Base-by-base conservation (phyloP, 2,888 invertebrate species). In the Volucella zonaria region DNA sequence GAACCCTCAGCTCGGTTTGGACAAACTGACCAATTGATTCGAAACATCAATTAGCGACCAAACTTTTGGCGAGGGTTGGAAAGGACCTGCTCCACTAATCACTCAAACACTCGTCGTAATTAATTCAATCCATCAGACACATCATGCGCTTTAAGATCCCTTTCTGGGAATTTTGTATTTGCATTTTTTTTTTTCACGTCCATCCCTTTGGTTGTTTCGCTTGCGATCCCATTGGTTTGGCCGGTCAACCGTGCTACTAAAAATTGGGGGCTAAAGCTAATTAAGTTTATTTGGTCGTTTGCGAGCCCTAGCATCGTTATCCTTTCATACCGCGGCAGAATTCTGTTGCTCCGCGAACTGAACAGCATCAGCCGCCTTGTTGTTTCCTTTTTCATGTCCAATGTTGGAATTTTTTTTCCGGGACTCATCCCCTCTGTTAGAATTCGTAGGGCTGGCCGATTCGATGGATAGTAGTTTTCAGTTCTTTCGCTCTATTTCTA, bases 91-190 rank as follows among this genome's bases (percentile, higher is more conserved):
- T 76, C 58, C 73, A 77, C 81, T 73, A 85, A 85, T 85, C 85
- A 85, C 77, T 85, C 81, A 76, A 77, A 81, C 81, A 77, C 85
- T 85, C 71, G 81, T 68, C 77, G 81, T 85, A 85, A 85, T 85
- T 85, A 85, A 85, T 85, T 85, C 85, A 85, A 85, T 85, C 80
- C 77, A 77, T 85, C 85, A 85, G 77, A 85, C 79, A 75, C 85
- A 85, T 85, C 80, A 68, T 85, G 73, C 43, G 61, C 68, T 45
- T 52, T 58, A 61, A 14, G 42, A 62, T 43, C 59, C 49, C 45
- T 58, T 51, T 54, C 42, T n/a, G 15, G 43, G 45, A 45, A 47
- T 47, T 68, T 52, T 52, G 64, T 70, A 64, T 58, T 77, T 61
- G 42, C 3, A 38, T 45, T 45, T 38, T 3, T 54, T 51, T 31